Base-by-base conservation (phyloP, 2,888 invertebrate species). In the Galeopsomyia nigrocyanea region DNA sequence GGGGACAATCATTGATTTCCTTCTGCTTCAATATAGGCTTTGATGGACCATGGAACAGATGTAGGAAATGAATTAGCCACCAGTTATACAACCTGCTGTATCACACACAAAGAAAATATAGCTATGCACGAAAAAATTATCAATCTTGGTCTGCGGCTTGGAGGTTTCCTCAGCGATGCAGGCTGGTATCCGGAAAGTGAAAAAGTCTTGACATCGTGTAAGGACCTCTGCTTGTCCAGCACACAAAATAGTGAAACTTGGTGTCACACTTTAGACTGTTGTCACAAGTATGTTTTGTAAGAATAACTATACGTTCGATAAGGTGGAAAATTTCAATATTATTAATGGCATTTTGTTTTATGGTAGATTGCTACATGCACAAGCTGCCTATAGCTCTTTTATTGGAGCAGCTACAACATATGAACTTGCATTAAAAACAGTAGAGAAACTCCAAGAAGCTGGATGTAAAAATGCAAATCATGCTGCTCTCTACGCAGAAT, bases 181-280 rank as follows among this genome's bases (percentile, higher is more conserved):
- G 96, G 96, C 0, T 96, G 95, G 94, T 93, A 93, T 84, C 88
- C 89, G 76, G 93, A 94, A 82, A 93, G 94, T 75, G 92, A 94
- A 82, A 88, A 90, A 57, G 91, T 96, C 67, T 87, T 96, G 77
- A 85, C 90, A 53, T 88, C 90, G 13, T 94, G 94, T 79, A 90
- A 92, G 75, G 88, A 90, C 76, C 86, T 94, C 66, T 92, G 94
- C 83, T 87, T 88, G 74, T 83, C 85, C 10, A 88, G 89, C 77
- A 88, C 88, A 21, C 87, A 88, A 78, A 89, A 88, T 69, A 88
- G 89, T 0, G 87, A 90, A 75, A 89, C 90, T 79, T 89, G 91
- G 84, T 89, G 91, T 72, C 90, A 92, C 82, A 91, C 92, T 53
- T 88, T 96, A 71, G 94, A 96, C 82, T 96, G 95, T 86, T 93